Evolutionary conservation across 2,113 vertebrate genomes (phyloP), one percentile per base, ranked within the genome.

Genomic region (Poeciliopsis occidentalis): DNA sequence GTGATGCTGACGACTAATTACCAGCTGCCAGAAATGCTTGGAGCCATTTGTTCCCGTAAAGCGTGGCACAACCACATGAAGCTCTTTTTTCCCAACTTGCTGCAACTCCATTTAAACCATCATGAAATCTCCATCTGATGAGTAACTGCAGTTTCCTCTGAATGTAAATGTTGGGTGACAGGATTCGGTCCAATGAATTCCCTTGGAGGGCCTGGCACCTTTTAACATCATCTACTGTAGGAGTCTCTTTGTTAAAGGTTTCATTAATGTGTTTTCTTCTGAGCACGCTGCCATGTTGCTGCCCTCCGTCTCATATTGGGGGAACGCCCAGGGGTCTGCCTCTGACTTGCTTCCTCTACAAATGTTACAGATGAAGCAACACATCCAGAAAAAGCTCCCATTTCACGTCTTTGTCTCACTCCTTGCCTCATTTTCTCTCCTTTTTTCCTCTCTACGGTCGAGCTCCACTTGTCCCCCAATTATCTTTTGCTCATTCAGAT

Each of bases 401-500:
- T 72, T 85, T 67, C 57, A 61, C 76, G 61, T 67, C 64, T 29
- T 29, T 57, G 32, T 68, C 30, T 73, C 71, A 41, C 17, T 24
- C 34, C 69, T 26, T 32, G 37, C 57, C 74, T 30, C 65, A 47
- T 47, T 47, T 47, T 47, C 44, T 47, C 44, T 47, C 24, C 34
- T 79, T 32, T 13, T 64, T 39, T 51, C 41, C 78, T 44, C 70
- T 61, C 34, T 31, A 47, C 51, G n/a, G 85, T 84, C 64, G 75
- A 83, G 82, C 85, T 78, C 80, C 84, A 87, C 84, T 88, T 84
- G 84, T 91, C 80, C 79, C 83, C 74, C 86, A 85, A 89, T 88
- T 89, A 89, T 89, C 82, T 82, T 65, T 24, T 62, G 74, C 84
- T 77, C 32, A 61, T 88, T 78, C 71, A 81, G 84, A 91, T 86